Evolutionary conservation across 2,888 invertebrate genomes (phyloP).

Genomic region (Philereme vetulata): DNA sequence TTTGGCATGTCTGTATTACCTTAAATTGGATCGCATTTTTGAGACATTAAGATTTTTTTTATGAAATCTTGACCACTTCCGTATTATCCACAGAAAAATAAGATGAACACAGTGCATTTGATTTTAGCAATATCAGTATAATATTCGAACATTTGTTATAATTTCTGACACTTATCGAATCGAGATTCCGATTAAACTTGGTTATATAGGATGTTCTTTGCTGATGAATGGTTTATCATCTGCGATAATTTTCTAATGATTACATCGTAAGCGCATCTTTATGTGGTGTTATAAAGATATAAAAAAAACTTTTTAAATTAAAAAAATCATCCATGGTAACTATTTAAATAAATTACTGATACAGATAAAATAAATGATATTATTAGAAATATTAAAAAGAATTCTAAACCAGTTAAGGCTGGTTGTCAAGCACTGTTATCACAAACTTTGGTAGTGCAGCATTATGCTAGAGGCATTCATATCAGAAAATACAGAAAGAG

Average conservation of each 20-base stretch:
- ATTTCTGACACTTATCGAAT: no score
- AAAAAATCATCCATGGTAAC: background rate
- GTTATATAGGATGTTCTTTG: no score
- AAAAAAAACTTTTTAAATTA: background rate
- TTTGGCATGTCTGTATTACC: background rate
- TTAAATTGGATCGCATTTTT: constrained; percentile 1
- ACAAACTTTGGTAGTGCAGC: constrained; percentile 13
- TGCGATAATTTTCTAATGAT: no score
- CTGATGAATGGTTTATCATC: no score
- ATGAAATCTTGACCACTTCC: constrained; percentile 10
- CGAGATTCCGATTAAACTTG: no score
- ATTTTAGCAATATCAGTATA: constrained; percentile 22
- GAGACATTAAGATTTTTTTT: constrained; percentile 3
- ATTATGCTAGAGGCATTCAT: constrained; percentile 17
- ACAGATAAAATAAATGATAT: constrained; percentile 14
- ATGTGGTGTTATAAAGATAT: background rate
- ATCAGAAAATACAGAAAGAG: constrained; percentile 1
- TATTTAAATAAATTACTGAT: constrained; percentile 12
- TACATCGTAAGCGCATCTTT: background rate
- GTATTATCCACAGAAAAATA: constrained; percentile 12
- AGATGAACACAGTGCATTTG: constrained; percentile 22
- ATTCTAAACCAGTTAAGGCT: constrained; percentile 8
- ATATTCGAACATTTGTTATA: background rate
- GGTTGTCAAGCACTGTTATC: constrained; percentile 21
- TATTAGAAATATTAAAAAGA: background rate